Base-by-base conservation (phyloP, 2,113 vertebrate genomes). In the Anseranas semipalmata region DNA sequence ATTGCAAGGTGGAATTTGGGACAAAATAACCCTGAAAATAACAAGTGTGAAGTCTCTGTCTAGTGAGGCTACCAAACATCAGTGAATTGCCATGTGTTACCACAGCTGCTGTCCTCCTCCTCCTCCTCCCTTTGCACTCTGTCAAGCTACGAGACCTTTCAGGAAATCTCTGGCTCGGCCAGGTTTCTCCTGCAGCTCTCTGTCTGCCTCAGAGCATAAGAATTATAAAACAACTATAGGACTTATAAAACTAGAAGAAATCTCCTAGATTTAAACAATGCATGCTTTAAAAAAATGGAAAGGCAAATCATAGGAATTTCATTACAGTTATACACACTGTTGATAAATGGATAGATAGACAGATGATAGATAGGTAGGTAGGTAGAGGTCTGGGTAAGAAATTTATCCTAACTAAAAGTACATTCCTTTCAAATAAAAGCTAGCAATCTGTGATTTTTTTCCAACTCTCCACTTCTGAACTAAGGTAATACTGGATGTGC, bases 21-120 rank as follows among this genome's bases (percentile, higher is more conserved):
- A 94, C 92, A 93, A 96, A 95, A 90, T 93, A 92, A 88, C 92
- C 87, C 55, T 68, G 90, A 20, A 80, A 80, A 93, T 67, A 91
- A 55, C 48, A 70, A 87, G 71, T 63, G 78, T 79, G 85, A 63
- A 88, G 71, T 63, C 41, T 58, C 35, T 15, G 46, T 74, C 4
- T 30, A 87, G 82, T 1, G 7, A 88, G 39, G 63, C 12, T 60
- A n/a, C 80, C 14, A 6, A 59, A 59, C 1, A 0, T 12, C n/a
- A 14, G n/a, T 6, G 87, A 53, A 83, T 74, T 83, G 87, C 62
- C 76, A 77, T 84, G 92, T 74, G 59, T 93, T 74, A 85, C 65
- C 59, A 35, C 93, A 62, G 66, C n/a, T 79, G 13, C 85, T 67
- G 43, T 80, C 87, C 91, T 73, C 89, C 53, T 62, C 82, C 22